Evolutionary conservation across 2,113 vertebrate species (phyloP).

Genomic region (Pachyramphus minor): DNA sequence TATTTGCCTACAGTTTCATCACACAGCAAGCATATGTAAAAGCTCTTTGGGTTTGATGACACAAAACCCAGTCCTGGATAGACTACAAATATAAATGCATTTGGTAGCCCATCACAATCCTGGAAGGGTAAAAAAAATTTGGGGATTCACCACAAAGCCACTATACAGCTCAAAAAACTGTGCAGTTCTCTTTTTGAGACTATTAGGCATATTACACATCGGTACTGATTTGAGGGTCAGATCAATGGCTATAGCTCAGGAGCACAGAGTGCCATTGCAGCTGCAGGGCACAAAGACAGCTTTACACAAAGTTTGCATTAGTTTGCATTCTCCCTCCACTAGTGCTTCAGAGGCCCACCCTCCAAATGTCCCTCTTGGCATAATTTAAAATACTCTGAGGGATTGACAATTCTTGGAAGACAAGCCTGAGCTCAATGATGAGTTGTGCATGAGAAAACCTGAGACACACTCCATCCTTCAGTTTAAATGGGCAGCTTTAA

Average conservation of each 20-base stretch:
- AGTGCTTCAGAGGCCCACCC: fast-evolving
- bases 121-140: background rate
- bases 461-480: background rate
- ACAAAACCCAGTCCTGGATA: background rate
- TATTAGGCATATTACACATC: background rate
- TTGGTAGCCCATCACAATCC: background rate
- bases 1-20: background rate
- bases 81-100: background rate
- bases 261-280: background rate
- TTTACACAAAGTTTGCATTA: background rate
- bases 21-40: background rate
- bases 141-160: background rate
- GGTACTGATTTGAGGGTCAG: background rate
- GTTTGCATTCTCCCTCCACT: background rate
- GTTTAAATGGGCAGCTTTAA: background rate
- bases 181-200: background rate
- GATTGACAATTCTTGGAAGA: background rate
- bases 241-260: background rate
- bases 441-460: background rate
- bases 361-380: background rate
- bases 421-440: background rate
- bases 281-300: background rate
- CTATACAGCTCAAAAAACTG: background rate
- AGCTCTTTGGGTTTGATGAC: background rate
- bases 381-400: background rate